Evolutionary conservation across 2,113 vertebrate genomes (phyloP).

Genomic region (Hippocampus comes): DNA sequence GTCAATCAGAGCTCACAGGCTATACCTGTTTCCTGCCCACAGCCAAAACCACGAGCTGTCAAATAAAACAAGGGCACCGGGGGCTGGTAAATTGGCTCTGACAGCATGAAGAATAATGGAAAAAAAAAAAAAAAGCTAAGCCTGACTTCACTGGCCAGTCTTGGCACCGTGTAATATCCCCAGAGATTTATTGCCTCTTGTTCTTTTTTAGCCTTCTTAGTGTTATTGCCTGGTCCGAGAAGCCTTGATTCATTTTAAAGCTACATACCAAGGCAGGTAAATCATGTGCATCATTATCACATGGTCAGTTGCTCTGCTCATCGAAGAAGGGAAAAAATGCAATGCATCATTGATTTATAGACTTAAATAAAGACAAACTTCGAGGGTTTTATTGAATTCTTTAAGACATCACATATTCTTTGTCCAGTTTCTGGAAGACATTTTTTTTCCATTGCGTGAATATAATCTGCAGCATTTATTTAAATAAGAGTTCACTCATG

Average conservation of each 20-base stretch:
- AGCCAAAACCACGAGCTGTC: constrained; percentile 45
- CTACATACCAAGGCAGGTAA: constrained; percentile 17
- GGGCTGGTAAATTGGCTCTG: constrained; percentile 50
- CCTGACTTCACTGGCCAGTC: constrained; percentile 39
- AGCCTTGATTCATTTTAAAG: constrained; percentile 10
- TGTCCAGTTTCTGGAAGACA: background rate
- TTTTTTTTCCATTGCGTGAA: background rate
- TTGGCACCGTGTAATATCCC: constrained; percentile 31
- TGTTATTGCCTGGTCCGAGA: constrained; percentile 11
- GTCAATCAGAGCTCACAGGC: constrained; percentile 42
- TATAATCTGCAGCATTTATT: background rate
- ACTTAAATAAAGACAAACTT: background rate
- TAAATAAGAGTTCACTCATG: too few species aligned
- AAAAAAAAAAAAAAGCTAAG: constrained; percentile 34
- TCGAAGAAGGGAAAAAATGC: background rate
- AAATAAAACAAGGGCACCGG: constrained; percentile 20
- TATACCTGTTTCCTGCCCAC: constrained; percentile 61
- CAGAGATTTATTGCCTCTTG: constrained; percentile 35
- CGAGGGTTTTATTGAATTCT: background rate
- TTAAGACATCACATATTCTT: background rate
- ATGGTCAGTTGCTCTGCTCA: background rate
- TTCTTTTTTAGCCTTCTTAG: constrained; percentile 19
- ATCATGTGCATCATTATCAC: background rate
- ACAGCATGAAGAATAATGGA: constrained; percentile 48
- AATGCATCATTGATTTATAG: constrained; percentile 1